Evolutionary conservation across 2,113 vertebrate genomes (phyloP).

Genomic region (Procapra przewalskii): DNA sequence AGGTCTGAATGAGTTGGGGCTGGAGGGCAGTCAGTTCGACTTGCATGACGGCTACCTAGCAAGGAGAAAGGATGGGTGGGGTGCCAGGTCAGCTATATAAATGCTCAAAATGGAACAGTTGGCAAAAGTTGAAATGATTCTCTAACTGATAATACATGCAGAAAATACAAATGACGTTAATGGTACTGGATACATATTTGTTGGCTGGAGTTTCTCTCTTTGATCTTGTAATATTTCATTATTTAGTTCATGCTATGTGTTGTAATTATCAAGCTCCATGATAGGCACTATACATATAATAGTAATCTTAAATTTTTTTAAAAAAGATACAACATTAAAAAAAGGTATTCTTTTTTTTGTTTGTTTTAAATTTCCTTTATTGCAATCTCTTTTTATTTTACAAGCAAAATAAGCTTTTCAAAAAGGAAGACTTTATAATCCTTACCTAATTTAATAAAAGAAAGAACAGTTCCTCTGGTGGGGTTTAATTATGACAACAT

Average conservation of each 20-base stretch:
- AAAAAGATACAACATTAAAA: not conserved
- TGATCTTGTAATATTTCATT: not conserved
- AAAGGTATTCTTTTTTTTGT: not conserved
- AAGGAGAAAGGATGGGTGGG: not conserved
- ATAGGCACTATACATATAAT: not conserved
- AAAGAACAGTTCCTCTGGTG: too few relatives aligned
- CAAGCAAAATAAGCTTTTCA: too few relatives aligned
- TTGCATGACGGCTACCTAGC: constrained; percentile 92
- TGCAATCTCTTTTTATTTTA: too few relatives aligned
- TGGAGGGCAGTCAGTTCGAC: constrained; percentile 90
- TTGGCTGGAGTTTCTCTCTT: not conserved
- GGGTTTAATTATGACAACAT: not conserved
- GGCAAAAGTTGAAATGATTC: not conserved
- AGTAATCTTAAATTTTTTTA: not conserved
- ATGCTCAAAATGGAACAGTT: fast-evolving
- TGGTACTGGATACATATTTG: not conserved
- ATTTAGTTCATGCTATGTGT: not conserved
- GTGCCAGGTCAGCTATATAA: not conserved
- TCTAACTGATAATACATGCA: not conserved
- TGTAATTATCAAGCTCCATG: not conserved
- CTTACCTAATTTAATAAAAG: too few relatives aligned
- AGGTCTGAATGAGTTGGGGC: constrained; percentile 90
- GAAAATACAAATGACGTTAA: not conserved
- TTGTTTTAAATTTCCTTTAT: too few relatives aligned
- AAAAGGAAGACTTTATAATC: too few relatives aligned